Conservation (phyloP, 2,113 vertebrate genomes). For the Corythornis cristatus region DNA sequence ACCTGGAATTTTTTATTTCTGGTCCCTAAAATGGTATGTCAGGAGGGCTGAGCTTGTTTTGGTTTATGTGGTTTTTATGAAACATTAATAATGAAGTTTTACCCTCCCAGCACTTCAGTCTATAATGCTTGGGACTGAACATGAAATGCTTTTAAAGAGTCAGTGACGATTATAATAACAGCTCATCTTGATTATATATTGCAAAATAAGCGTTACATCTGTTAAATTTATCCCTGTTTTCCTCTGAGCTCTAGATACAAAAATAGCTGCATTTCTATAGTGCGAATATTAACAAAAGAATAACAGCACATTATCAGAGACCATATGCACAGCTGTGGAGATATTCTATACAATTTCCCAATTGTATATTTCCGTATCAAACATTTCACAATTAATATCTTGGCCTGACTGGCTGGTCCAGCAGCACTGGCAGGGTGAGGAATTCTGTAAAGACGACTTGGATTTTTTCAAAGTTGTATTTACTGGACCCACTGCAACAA, state of each 20-base stretch:
- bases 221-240: background rate
- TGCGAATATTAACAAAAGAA: background rate
- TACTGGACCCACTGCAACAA: background rate
- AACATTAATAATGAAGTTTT: background rate
- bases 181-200: background rate
- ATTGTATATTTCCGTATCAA: background rate
- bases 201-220: background rate
- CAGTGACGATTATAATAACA: background rate
- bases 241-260: background rate
- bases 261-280: background rate
- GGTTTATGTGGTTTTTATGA: background rate
- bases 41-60: background rate
- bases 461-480: background rate
- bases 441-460: background rate
- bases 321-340: background rate
- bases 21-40: background rate
- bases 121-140: background rate
- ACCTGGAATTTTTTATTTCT: background rate
- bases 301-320: background rate
- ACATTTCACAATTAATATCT: background rate
- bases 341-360: background rate
- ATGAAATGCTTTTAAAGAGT: background rate
- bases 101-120: background rate
- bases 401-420: background rate
- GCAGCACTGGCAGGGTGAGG: background rate